phyloP scores from a whole-genome alignment of 2,888 invertebrate genomes.

The Helobdella robusta region DNA sequence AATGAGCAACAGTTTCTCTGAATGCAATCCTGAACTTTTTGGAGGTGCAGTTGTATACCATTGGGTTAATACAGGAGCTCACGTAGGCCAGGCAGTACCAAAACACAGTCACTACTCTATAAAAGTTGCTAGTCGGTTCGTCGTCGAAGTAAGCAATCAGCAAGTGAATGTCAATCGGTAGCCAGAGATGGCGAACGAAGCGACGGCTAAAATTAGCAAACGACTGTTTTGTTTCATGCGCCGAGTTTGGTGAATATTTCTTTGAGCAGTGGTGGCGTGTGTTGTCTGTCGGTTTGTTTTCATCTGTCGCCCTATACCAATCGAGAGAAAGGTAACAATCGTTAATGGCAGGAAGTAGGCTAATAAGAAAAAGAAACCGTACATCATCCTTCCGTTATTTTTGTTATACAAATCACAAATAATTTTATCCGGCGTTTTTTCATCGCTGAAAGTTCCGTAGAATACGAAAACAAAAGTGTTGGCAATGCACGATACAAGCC shows the following conservation, averaged over 20 bases:
- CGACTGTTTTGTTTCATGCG: conserved; percentile 33
- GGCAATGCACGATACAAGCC: conserved; percentile 30
- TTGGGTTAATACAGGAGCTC: conserved; percentile 37
- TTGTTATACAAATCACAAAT: conserved; percentile 30
- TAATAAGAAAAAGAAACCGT: conserved; percentile 61
- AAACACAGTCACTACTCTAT: conserved; percentile 31
- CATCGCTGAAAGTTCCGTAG: no score
- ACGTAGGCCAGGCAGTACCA: conserved; percentile 36
- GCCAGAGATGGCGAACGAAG: conserved; percentile 36
- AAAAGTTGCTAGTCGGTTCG: conserved; percentile 27
- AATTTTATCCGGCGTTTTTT: conserved; percentile 3
- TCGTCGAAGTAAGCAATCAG: conserved; percentile 33
- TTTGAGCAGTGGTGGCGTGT: not conserved
- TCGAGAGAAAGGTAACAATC: conserved; percentile 56
- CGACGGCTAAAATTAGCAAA: conserved; percentile 36
- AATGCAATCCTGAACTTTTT: conserved; percentile 36
- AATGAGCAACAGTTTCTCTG: conserved; percentile 32
- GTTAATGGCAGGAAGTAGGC: conserved; percentile 79
- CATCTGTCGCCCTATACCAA: conserved; percentile 27
- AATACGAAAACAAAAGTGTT: conserved; percentile 32
- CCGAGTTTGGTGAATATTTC: conserved; percentile 12
- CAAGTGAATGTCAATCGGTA: conserved; percentile 36
- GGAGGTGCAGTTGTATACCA: conserved; percentile 37
- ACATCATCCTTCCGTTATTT: conserved; percentile 34
- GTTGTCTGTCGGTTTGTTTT: not conserved